These are phyloP conservation scores for Erythrolamprus reginae DNA, from an alignment of 2,113 vertebrate genomes.

Conservation along the genomic window DNA sequence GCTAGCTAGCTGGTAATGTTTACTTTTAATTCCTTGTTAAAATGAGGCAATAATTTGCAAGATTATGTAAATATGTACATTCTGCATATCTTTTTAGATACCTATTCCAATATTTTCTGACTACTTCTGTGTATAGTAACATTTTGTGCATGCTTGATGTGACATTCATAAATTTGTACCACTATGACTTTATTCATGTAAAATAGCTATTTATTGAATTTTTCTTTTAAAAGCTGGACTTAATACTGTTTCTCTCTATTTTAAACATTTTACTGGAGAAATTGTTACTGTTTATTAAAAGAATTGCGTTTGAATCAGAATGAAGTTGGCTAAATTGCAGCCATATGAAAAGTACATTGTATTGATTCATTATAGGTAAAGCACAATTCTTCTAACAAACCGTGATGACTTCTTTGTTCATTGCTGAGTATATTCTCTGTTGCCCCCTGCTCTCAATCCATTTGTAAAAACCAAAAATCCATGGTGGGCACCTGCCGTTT, in stretches of 20 bases:
- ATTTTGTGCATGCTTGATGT: conserved; percentile 86
- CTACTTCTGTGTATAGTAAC: conserved; percentile 76
- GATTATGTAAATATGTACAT: conserved; percentile 92
- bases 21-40: conserved; percentile 86
- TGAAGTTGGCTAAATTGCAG: conserved; percentile 44
- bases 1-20: conserved; percentile 75
- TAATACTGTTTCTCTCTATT: conserved; percentile 61
- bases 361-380: conserved; percentile 56
- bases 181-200: conserved; percentile 85
- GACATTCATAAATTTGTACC: conserved; percentile 80
- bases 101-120: conserved; percentile 79
- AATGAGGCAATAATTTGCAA: conserved; percentile 96
- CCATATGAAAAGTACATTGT: conserved; percentile 45
- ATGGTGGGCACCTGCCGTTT: conserved; percentile 62
- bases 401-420: conserved; percentile 71
- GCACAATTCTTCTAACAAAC: conserved; percentile 80
- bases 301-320: conserved; percentile 64
- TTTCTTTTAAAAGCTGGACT: conserved; percentile 70
- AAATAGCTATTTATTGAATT: conserved; percentile 83
- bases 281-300: conserved; percentile 78
- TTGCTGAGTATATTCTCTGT: conserved; percentile 41
- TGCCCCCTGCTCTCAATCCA: conserved; percentile 3
- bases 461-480: conserved; percentile 74
- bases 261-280: conserved; percentile 67
- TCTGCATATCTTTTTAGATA: conserved; percentile 76